These are phyloP conservation scores for Penaeus chinensis DNA, from an alignment of 1,140 invertebrate species.

Conservation along the genomic window DNA sequence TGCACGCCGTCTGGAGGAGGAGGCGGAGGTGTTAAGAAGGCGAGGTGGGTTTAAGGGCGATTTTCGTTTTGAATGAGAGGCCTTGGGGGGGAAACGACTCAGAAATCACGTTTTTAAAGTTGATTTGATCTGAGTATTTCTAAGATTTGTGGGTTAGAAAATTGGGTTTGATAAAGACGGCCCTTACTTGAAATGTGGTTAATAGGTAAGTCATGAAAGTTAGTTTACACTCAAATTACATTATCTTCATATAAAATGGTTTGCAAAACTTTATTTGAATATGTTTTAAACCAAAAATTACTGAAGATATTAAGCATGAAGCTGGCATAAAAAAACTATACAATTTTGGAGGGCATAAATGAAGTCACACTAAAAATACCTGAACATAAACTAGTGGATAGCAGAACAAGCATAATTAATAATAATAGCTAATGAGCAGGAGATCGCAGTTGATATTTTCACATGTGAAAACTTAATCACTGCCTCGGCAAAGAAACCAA, in stretches of 20 bases:
- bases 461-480: no score
- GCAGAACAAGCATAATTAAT: not conserved
- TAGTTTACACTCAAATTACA: conserved; percentile 15
- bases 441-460: no score
- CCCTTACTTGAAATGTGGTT: not conserved
- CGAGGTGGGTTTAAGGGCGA: not conserved
- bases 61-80: not conserved
- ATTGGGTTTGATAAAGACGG: no score
- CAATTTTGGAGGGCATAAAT: no score
- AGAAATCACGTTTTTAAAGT: no score
- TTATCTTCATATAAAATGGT: no score
- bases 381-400: conserved; percentile 7
- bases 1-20: conserved; percentile 80
- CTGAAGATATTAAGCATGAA: conserved; percentile 50
- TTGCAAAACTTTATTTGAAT: no score
- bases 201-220: not conserved
- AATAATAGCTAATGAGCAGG: no score
- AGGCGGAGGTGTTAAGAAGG: not conserved
- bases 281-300: not conserved
- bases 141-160: not conserved
- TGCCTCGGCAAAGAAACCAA: no score
- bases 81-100: not conserved
- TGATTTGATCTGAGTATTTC: not conserved
- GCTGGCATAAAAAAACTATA: conserved; percentile 32
- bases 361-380: no score